A percentile compares a stretch with the other conserved stretches of the same genome.
Conservation (phyloP, 2,888 invertebrate genomes). For the Papilio elwesi region DNA sequence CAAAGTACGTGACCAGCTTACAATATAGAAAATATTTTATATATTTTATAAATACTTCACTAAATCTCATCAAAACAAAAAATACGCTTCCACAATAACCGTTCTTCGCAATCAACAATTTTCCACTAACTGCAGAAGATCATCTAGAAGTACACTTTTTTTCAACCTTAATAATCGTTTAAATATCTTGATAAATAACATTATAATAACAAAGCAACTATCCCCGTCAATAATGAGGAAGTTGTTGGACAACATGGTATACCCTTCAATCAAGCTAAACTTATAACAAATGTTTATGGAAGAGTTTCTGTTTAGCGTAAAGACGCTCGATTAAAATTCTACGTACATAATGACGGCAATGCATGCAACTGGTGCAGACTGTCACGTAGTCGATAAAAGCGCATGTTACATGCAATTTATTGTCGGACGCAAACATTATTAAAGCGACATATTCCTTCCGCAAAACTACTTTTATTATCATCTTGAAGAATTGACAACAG, state of each 20-base stretch:
- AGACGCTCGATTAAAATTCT: conserved; percentile 31
- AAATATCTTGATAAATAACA: no score
- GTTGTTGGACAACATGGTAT: neutral
- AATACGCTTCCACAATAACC: no score
- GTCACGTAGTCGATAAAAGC: conserved; percentile 34
- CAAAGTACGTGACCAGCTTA: no score
- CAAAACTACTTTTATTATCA: neutral
- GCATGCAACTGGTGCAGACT: conserved; percentile 39
- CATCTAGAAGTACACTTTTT: no score
- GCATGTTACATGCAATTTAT: conserved; percentile 33
- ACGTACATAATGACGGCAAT: conserved; percentile 29
- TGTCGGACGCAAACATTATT: conserved; percentile 22
- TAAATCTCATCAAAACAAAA: no score
- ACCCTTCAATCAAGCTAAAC: conserved; percentile 10
- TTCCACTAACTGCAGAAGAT: no score
- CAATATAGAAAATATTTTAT: no score
- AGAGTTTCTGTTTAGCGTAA: conserved; percentile 23
- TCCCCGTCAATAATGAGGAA: conserved; percentile 2
- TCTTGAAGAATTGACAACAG: conserved; percentile 8
- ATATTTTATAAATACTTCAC: no score
- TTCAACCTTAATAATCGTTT: no score
- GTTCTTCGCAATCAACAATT: no score
- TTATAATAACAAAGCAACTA: no score
- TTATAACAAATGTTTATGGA: conserved; percentile 19
- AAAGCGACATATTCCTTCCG: conserved; percentile 32